Evolutionary conservation across 2,113 vertebrate genomes (phyloP).

Genomic region (Bungarus multicinctus): DNA sequence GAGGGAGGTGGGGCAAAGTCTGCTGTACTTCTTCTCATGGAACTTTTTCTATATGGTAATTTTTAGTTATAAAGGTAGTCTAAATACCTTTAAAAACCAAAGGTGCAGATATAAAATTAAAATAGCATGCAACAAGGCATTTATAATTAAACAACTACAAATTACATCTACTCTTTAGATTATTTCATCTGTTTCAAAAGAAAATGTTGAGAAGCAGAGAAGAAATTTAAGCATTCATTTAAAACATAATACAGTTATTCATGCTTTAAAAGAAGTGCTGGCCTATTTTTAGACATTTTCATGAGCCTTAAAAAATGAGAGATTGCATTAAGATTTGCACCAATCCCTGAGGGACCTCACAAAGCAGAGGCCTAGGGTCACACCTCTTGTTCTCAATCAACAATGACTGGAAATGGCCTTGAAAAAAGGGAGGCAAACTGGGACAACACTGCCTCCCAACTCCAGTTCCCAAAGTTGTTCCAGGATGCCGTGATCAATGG

Average conservation of each 20-base stretch:
- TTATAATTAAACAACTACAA: neutral
- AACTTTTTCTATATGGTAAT: neutral
- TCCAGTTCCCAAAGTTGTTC: neutral
- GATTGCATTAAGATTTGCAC: neutral
- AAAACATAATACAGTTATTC: neutral
- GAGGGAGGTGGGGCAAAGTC: neutral
- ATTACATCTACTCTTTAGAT: neutral
- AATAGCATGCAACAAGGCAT: neutral
- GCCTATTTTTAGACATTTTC: neutral
- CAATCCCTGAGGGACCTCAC: neutral
- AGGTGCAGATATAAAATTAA: neutral
- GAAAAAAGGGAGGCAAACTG: neutral
- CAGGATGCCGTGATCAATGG: neutral
- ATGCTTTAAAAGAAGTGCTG: neutral
- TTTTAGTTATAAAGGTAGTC: neutral
- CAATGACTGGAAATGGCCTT: neutral
- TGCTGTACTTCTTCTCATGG: neutral
- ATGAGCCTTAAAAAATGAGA: neutral
- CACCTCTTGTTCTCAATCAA: neutral
- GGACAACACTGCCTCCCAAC: neutral
- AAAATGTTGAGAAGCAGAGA: neutral
- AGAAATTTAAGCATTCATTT: neutral
- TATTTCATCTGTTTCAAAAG: neutral
- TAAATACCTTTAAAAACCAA: neutral
- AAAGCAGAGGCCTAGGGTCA: neutral